Evolutionary conservation across 1,140 invertebrate species (phyloP), one percentile per base, ranked within the genome.

Genomic region (Adoxophyes honmai): DNA sequence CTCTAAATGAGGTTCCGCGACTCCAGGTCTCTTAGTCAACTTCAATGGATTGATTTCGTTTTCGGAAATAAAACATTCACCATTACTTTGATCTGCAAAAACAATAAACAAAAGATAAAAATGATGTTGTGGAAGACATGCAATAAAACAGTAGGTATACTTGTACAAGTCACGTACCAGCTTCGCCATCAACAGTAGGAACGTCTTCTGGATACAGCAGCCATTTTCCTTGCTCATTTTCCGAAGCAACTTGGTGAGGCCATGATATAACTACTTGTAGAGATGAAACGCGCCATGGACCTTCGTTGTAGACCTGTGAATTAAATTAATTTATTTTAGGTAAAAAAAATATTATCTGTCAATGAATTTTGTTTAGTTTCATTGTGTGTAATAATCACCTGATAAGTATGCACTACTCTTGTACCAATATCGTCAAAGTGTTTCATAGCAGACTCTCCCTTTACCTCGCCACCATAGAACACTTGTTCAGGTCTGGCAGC

Each of bases 221-320:
- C 94, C 97, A 98, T 83, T 98, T 98, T 37, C 96, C 96, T 68
- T 94, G 90, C 9, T 90, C 77, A 65, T 93, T 93, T 10, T 94
- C 92, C 68, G 94, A 96, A 14, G 94, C 93, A 0, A 98, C 93
- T 88, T 98, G 96, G 73, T 94, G 94, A 0, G 98, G 98, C 97
- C 97, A 98, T 1, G 92, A 91, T 58, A 99, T 95, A 18, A 91
- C 89, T n/a, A 99, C 93, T 70, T 94, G 92, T 0, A 98, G 90
- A 28, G 91, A 91, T 5, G 93, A 92, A 1, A 97, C 94, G 71
- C 93, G 92, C 92, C 96, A 98, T 0, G 96, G 95, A 0, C 98
- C 97, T 63, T 93, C 91, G 68, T 98, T 98, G 71, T 92, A 94
- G 66, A 95, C 91, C 89, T 91, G 58, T 44, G 3, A 70, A 73